Percentiles rank a stretch among this genome's conserved stretches.
These are phyloP conservation scores for Hyppa rectilinea DNA, from an alignment of 2,888 invertebrate species.

Conservation along the genomic window DNA sequence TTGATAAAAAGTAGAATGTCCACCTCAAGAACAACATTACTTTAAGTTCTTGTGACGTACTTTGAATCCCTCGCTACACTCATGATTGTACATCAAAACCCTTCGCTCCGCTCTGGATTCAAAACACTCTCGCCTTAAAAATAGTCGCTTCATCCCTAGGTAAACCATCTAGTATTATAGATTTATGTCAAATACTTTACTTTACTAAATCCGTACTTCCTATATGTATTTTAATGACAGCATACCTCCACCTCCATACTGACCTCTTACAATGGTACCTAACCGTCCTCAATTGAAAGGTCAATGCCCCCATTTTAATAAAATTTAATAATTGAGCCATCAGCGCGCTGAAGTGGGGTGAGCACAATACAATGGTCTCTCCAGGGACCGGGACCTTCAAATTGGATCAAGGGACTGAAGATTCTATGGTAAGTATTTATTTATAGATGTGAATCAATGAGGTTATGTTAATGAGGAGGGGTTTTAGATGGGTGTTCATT, in stretches of 20 bases:
- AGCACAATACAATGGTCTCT: constrained; percentile 49
- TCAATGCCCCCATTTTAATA: constrained; percentile 68
- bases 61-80: too few species aligned
- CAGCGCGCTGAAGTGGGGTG: constrained; percentile 33
- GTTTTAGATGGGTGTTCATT: background rate
- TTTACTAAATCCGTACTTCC: too few species aligned
- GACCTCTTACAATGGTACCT: constrained; percentile 8
- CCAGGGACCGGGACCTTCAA: constrained; percentile 55
- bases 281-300: constrained; percentile 53
- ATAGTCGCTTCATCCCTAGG: too few species aligned
- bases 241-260: background rate
- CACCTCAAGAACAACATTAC: too few species aligned
- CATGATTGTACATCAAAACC: too few species aligned
- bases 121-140: too few species aligned
- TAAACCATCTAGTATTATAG: too few species aligned
- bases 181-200: too few species aligned
- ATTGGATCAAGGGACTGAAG: constrained; percentile 26
- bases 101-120: too few species aligned
- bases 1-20: too few species aligned
- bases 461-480: background rate
- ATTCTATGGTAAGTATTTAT: background rate
- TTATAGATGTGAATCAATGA: background rate
- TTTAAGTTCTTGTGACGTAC: too few species aligned
- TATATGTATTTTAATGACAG: constrained; percentile 3
- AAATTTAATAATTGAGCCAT: constrained; percentile 67